A percentile compares a stretch with the other conserved stretches of the same genome.
Conservation (phyloP, 2,113 vertebrate genomes). For the Dicerorhinus sumatrensis region DNA sequence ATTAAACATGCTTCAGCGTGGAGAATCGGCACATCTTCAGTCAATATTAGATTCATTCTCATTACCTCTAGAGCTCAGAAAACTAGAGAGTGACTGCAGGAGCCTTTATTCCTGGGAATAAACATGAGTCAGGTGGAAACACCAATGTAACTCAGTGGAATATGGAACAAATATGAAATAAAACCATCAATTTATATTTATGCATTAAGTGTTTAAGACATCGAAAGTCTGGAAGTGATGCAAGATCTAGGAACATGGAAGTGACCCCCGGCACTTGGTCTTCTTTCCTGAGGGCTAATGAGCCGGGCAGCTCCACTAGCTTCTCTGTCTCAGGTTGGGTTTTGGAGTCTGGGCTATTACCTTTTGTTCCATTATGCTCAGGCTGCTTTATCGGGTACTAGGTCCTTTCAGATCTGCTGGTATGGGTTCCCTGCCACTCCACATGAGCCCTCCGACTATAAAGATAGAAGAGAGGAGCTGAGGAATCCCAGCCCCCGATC, state of each 20-base stretch:
- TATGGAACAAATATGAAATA: neutral
- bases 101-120: neutral
- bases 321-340: neutral
- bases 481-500: neutral
- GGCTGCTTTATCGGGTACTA: neutral
- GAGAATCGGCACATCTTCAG: constrained; percentile 13
- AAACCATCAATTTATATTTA: neutral
- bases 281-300: neutral
- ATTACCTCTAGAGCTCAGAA: constrained; percentile 36
- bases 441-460: neutral
- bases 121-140: neutral
- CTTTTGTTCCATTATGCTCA: neutral
- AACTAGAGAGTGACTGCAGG: neutral
- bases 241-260: neutral
- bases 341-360: neutral
- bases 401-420: neutral
- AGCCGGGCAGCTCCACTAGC: neutral
- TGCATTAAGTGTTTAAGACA: neutral
- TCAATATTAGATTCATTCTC: constrained; percentile 48
- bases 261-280: neutral
- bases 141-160: neutral
- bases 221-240: neutral
- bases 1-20: constrained; percentile 49
- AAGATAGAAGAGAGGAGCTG: neutral
- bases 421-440: neutral